Percentiles rank a stretch among this genome's conserved stretches.
Evolutionary conservation across 2,797 vertebrate genomes (phyloP).

Genomic region (Ataeniobius toweri): DNA sequence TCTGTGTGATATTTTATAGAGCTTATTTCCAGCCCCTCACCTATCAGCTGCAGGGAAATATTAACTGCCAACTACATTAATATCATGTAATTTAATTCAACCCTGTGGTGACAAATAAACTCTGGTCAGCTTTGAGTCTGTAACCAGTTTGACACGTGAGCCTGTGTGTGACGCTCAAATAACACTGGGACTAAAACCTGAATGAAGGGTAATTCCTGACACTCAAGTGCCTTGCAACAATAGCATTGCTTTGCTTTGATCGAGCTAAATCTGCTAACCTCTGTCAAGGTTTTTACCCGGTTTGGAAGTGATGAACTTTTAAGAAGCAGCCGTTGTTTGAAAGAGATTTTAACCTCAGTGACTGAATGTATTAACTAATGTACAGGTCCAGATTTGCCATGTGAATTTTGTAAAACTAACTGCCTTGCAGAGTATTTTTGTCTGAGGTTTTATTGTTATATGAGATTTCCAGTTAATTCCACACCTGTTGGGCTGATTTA

Average conservation of each 20-base stretch:
- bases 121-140: neutral
- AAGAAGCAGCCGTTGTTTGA: slow-evolving; percentile 19
- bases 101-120: neutral
- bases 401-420: slow-evolving; percentile 51
- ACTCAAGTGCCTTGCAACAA: slow-evolving; percentile 71
- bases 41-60: neutral
- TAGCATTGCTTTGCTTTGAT: slow-evolving; percentile 41
- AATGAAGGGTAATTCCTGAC: slow-evolving; percentile 36
- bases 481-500: slow-evolving; percentile 7
- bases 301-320: slow-evolving; percentile 24
- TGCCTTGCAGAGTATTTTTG: slow-evolving; percentile 48
- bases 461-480: slow-evolving; percentile 21
- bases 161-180: slow-evolving; percentile 6
- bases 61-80: neutral
- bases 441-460: slow-evolving; percentile 4
- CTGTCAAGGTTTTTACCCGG: slow-evolving; percentile 42
- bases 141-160: slow-evolving; percentile 13
- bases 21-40: neutral
- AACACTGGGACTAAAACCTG: slow-evolving; percentile 25
- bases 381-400: slow-evolving; percentile 51
- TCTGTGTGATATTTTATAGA: neutral
- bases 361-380: slow-evolving; percentile 57
- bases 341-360: slow-evolving; percentile 23
- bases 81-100: neutral
- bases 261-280: slow-evolving; percentile 45